phyloP scores from a whole-genome alignment of 1,140 invertebrate genomes.

The Hycleus phaleratus region DNA sequence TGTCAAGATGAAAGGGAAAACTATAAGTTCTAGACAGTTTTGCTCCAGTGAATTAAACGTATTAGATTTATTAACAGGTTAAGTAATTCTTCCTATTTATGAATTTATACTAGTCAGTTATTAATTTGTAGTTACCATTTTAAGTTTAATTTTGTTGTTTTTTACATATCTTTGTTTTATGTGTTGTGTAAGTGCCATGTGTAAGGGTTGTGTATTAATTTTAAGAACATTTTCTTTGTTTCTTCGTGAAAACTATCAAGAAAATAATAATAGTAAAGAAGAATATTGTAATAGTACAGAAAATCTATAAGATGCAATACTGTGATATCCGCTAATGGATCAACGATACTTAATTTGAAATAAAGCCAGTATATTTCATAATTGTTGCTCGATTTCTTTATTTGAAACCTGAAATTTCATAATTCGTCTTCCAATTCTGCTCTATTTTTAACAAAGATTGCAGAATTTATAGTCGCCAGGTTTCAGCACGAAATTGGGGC shows the following conservation, averaged over 20 bases:
- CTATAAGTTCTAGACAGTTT: background rate
- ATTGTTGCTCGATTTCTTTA: background rate
- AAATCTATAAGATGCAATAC: conserved; percentile 29
- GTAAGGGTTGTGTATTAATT: conserved; percentile 12
- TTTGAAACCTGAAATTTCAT: too few relatives aligned
- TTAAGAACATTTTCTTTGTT: background rate
- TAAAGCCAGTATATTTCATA: conserved; percentile 28
- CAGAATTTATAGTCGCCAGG: too few relatives aligned
- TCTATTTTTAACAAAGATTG: too few relatives aligned
- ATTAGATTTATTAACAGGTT: background rate
- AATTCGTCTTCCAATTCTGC: too few relatives aligned
- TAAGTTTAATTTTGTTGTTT: conserved; percentile 9
- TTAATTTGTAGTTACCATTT: conserved; percentile 13
- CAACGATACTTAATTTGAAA: conserved; percentile 26
- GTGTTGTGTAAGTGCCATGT: conserved; percentile 25
- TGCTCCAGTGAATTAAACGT: background rate
- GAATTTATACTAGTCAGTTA: conserved; percentile 15
- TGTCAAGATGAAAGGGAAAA: background rate
- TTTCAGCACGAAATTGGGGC: too few relatives aligned
- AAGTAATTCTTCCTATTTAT: conserved; percentile 6
- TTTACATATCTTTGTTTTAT: conserved; percentile 8
- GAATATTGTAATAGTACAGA: background rate
- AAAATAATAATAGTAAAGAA: conserved; percentile 9
- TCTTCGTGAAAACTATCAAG: conserved; percentile 5
- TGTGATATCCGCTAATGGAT: conserved; percentile 30